phyloP scores from a whole-genome alignment of 2,113 vertebrate genomes.

The Pithys albifrons region DNA sequence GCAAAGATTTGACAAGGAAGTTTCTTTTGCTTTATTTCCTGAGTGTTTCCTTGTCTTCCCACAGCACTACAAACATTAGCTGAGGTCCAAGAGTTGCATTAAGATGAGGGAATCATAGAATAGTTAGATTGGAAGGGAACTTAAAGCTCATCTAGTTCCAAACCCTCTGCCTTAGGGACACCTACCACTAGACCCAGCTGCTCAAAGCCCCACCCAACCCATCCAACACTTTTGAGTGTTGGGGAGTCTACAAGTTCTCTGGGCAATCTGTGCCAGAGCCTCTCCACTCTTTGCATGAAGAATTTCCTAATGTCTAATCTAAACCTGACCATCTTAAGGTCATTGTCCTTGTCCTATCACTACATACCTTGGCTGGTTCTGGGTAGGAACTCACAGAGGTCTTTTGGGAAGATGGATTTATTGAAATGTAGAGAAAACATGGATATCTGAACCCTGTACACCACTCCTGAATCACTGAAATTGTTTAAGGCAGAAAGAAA shows the following conservation, averaged over 20 bases:
- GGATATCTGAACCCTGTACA: not conserved
- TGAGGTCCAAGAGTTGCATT: not conserved
- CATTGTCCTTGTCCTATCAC: not conserved
- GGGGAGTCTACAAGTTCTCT: not conserved
- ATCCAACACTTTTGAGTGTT: no score
- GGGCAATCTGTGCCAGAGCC: not conserved
- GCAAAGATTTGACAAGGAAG: not conserved
- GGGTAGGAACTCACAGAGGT: not conserved
- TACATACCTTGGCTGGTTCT: not conserved
- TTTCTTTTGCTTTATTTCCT: not conserved
- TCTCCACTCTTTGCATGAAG: not conserved
- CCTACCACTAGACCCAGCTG: not conserved
- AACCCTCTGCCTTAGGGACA: not conserved
- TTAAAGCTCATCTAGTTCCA: not conserved
- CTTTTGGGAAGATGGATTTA: not conserved
- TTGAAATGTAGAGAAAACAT: not conserved
- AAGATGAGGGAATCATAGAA: not conserved
- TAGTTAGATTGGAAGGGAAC: not conserved
- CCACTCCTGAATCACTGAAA: not conserved
- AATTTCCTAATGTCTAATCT: not conserved
- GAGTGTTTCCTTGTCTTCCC: not conserved
- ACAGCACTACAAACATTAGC: accelerated
- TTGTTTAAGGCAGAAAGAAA: not conserved
- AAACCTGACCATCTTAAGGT: not conserved
- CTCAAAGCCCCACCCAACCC: not conserved